These are phyloP conservation scores for Drosophila nigromelanica DNA, from an alignment of 1,140 invertebrate genomes.

Conservation along the genomic window DNA sequence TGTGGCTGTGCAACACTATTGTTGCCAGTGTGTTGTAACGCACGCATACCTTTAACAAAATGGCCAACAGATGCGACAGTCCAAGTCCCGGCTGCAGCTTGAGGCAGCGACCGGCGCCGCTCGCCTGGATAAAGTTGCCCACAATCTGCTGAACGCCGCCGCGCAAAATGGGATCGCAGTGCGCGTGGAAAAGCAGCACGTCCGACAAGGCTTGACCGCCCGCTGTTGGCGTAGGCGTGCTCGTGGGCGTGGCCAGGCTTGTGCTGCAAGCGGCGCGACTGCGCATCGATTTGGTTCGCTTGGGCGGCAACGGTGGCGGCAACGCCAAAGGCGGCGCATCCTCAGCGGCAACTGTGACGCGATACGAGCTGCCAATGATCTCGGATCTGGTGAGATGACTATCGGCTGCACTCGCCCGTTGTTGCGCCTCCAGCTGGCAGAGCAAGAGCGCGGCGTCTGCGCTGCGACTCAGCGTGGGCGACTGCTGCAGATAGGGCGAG, in stretches of 20 bases:
- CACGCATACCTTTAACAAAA: conserved; percentile 72
- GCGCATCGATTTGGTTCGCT: conserved; percentile 73
- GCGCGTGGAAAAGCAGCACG: conserved; percentile 88
- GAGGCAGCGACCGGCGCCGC: conserved; percentile 50
- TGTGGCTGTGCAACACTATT: conserved; percentile 38
- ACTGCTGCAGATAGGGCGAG: conserved; percentile 61
- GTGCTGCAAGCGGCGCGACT: conserved; percentile 22
- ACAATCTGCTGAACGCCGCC: conserved; percentile 88
- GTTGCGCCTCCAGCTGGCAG: conserved; percentile 11
- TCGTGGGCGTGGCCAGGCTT: neutral
- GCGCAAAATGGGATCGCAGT: conserved; percentile 91
- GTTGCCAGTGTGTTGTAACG: conserved; percentile 9
- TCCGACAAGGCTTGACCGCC: conserved; percentile 86
- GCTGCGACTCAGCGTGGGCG: conserved; percentile 62
- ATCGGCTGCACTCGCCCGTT: neutral
- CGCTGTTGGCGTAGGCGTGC: neutral
- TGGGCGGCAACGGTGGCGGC: conserved; percentile 74
- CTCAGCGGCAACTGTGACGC: conserved; percentile 56
- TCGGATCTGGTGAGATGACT: conserved; percentile 67
- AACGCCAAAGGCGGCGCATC: conserved; percentile 61
- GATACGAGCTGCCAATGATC: conserved; percentile 62
- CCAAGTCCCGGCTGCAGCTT: conserved; percentile 83
- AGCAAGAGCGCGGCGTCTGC: conserved; percentile 68
- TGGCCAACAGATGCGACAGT: conserved; percentile 84
- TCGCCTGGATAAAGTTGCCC: conserved; percentile 86